phyloP scores from a whole-genome alignment of 2,113 vertebrate species.

The Oryzias javanicus region DNA sequence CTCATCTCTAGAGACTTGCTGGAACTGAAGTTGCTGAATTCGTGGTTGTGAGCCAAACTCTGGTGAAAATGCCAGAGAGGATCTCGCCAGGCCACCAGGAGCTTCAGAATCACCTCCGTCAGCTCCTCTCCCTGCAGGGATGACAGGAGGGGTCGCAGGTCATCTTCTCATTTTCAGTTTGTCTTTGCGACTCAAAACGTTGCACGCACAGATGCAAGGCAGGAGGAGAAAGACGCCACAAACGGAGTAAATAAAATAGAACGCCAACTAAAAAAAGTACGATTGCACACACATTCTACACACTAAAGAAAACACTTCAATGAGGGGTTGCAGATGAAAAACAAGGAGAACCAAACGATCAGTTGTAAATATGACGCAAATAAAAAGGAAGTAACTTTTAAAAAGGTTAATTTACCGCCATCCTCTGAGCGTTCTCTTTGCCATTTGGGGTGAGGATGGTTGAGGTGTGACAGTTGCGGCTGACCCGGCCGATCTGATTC shows the following conservation, averaged over 20 bases:
- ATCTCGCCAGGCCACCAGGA: slow-evolving; percentile 81
- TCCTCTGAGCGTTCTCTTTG: slow-evolving; percentile 81
- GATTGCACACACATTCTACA: background rate
- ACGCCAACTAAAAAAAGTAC: background rate
- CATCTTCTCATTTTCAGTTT: background rate
- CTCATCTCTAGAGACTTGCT: slow-evolving; percentile 82
- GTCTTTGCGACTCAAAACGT: no score
- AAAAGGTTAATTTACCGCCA: slow-evolving; percentile 68
- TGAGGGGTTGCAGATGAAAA: background rate
- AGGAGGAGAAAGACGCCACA: background rate
- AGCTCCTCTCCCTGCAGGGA: slow-evolving; percentile 11
- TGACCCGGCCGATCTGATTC: slow-evolving; percentile 72
- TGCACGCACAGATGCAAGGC: background rate
- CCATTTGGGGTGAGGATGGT: slow-evolving; percentile 79
- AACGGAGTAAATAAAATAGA: background rate
- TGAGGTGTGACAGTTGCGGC: slow-evolving; percentile 79
- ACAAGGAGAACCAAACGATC: background rate
- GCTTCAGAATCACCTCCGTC: slow-evolving; percentile 77
- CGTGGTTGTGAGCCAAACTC: slow-evolving; percentile 67
- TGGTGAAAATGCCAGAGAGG: slow-evolving; percentile 81
- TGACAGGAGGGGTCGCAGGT: background rate
- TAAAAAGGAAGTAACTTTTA: slow-evolving; percentile 14
- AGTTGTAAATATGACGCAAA: background rate
- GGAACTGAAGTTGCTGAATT: slow-evolving; percentile 74
- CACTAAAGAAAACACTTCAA: background rate